These are phyloP conservation scores for human (Homo sapiens) DNA, from an alignment of 2,113 vertebrate genomes.

Conservation along the genomic window DNA sequence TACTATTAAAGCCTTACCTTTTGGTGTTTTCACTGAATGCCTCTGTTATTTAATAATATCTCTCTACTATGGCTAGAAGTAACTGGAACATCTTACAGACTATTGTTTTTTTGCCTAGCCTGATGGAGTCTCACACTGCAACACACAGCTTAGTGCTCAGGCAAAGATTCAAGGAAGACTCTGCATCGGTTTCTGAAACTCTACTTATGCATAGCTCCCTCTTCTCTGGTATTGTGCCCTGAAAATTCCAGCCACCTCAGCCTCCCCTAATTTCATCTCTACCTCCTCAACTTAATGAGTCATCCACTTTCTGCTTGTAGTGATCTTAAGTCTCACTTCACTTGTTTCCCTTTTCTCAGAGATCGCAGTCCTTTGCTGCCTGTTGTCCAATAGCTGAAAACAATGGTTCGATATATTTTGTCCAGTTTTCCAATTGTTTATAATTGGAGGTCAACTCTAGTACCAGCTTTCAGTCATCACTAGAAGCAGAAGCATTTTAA, in stretches of 20 bases:
- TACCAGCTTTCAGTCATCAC: not conserved
- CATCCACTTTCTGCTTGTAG: not conserved
- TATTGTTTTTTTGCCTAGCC: not conserved
- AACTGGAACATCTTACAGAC: not conserved
- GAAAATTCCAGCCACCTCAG: not conserved
- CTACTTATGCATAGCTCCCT: not conserved
- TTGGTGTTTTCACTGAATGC: not conserved
- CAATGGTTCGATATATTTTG: not conserved
- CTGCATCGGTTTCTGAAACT: not conserved
- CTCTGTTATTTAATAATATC: not conserved
- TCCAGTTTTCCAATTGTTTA: not conserved
- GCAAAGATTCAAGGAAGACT: not conserved
- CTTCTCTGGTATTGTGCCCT: not conserved
- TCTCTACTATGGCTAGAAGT: not conserved
- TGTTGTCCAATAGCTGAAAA: not conserved
- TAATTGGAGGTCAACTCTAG: not conserved
- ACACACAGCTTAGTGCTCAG: not conserved
- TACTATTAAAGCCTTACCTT: not conserved
- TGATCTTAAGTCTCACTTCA: not conserved
- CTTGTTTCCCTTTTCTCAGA: not conserved
- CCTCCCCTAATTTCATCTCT: not conserved
- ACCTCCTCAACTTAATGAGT: not conserved
- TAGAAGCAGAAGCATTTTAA: not conserved
- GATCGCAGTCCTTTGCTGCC: not conserved
- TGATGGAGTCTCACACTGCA: not conserved